Evolutionary conservation across 2,888 invertebrate species (phyloP).

Genomic region (Netelia virgata): DNA sequence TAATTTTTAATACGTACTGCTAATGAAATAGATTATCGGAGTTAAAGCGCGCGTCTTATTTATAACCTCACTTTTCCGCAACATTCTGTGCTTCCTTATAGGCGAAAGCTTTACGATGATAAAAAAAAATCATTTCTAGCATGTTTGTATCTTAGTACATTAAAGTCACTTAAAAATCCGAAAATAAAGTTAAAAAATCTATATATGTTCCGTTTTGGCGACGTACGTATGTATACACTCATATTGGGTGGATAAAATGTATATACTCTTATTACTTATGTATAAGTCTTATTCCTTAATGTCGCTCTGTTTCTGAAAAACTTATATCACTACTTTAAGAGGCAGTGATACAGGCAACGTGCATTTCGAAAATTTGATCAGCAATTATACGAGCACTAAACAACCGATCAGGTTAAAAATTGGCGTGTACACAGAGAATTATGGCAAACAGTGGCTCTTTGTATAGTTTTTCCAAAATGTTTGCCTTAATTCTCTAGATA

Average conservation of each 20-base stretch:
- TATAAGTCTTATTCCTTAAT: not conserved
- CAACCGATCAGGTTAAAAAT: no score
- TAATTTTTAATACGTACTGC: not conserved
- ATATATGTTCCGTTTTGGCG: not conserved
- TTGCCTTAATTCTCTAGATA: no score
- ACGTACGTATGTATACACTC: not conserved
- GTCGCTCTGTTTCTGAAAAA: no score
- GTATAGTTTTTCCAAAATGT: no score
- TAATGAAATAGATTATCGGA: not conserved
- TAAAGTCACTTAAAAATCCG: not conserved
- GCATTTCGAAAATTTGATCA: no score
- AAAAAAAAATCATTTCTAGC: not conserved
- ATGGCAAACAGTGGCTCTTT: no score
- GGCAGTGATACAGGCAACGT: no score
- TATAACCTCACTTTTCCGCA: slow-evolving; percentile 53
- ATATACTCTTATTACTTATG: no score
- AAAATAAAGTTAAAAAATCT: not conserved
- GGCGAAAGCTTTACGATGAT: not conserved
- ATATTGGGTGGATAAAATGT: not conserved
- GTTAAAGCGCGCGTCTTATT: slow-evolving; percentile 48
- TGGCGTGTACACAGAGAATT: no score
- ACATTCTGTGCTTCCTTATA: slow-evolving; percentile 27
- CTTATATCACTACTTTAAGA: no score
- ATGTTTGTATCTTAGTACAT: not conserved
- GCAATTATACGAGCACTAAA: no score